A percentile compares a stretch with the other conserved stretches of the same genome.
Evolutionary conservation across 2,113 vertebrate genomes (phyloP).

Genomic region (Phyllopteryx taeniolatus): DNA sequence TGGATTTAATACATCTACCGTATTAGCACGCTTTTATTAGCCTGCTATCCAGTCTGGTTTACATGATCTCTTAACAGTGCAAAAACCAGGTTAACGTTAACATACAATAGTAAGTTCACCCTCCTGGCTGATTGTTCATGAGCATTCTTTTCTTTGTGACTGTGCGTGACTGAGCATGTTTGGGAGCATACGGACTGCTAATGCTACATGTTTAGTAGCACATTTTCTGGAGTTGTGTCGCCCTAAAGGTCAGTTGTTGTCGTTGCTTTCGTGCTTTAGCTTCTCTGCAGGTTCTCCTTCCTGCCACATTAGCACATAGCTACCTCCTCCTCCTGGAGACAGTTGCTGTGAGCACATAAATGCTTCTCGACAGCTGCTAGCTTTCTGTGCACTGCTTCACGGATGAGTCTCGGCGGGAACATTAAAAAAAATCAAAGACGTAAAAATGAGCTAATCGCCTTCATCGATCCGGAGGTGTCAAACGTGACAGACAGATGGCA

Average conservation of each 20-base stretch:
- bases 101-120: too few relatives aligned
- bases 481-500: background rate
- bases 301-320: background rate
- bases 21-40: too few relatives aligned
- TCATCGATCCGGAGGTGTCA: background rate
- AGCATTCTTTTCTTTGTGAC: background rate
- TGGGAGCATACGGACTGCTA: background rate
- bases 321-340: slow-evolving; percentile 5
- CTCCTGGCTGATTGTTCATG: too few relatives aligned
- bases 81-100: too few relatives aligned
- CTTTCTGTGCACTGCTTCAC: background rate
- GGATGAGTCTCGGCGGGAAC: slow-evolving; percentile 2
- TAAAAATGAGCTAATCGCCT: background rate
- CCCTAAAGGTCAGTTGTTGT: background rate
- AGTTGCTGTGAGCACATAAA: slow-evolving; percentile 1
- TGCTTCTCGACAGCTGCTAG: slow-evolving; percentile 10
- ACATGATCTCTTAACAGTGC: too few relatives aligned
- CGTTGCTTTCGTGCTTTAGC: background rate
- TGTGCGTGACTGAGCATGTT: background rate
- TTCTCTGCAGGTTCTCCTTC: background rate
- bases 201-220: background rate
- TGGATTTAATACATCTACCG: too few relatives aligned
- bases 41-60: too few relatives aligned
- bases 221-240: background rate
- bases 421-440: background rate